Evolutionary conservation across 2,888 invertebrate genomes (phyloP), one percentile per base, ranked within the genome.

Genomic region (Heliconius cydno): DNA sequence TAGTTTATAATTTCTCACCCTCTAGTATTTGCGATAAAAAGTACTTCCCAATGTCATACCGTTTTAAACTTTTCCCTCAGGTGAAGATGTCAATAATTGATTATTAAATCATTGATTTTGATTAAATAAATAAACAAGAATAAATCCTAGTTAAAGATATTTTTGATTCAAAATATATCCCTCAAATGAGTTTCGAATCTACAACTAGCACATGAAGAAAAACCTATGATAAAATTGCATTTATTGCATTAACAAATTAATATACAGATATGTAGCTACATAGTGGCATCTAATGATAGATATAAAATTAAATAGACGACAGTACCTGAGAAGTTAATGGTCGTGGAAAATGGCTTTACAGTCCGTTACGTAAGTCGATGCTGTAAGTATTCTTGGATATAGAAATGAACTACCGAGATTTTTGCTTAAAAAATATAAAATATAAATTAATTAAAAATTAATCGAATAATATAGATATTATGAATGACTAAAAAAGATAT

Each of bases 291-390:
- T 60, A 73, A 73, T 60, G 3, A 22, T 52, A 71, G 2, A 68
- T 38, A 68, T 68, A 30, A 52, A 52, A 52, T 52, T 7, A 52
- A 52, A 34, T 57, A 34, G 12, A 12, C n/a, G n/a, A n/a, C 12
- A 19, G 72, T 28, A 72, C 57, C n/a, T 60, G 73, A 86, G 84
- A 87, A 87, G 89, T 89, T 91, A 92, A 91, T 88, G 91, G 87
- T 88, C 89, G 91, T 87, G 83, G 89, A 88, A 86, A 92, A 92
- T 86, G 90, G 86, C 89, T 89, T 92, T 87, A 91, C 91, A 90
- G 88, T 80, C 90, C 87, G 91, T 91, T 91, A 87, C 85, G 83
- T 86, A 86, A 86, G 87, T 73, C 34, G 60, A 60, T 86, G 86
- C 79, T 85, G 85, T 79, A 77, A 80, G 70, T 81, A 79, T 78